phyloP scores from a whole-genome alignment of 2,888 invertebrate genomes.

The Himalopsyche kuldschensis region DNA sequence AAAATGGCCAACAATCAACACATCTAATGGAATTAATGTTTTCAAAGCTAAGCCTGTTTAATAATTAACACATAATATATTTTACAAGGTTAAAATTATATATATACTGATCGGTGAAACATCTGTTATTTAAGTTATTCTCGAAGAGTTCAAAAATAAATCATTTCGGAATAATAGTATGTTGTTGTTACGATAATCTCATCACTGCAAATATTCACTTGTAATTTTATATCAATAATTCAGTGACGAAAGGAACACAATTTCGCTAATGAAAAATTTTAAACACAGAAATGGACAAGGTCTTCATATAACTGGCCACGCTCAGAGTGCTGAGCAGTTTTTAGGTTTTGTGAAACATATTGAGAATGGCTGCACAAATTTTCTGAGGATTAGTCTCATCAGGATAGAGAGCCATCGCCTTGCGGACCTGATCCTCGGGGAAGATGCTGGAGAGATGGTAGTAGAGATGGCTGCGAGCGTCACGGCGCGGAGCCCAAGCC shows the following conservation, averaged over 20 bases:
- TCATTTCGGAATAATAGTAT: too few species aligned
- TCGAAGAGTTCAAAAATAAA: too few species aligned
- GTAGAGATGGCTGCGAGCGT: slow-evolving; percentile 76
- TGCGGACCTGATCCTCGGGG: slow-evolving; percentile 85
- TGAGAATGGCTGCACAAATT: slow-evolving; percentile 84
- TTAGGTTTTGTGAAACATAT: slow-evolving; percentile 67
- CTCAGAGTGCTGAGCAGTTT: not conserved
- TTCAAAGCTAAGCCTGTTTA: not conserved
- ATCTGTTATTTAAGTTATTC: too few species aligned
- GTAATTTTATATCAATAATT: not conserved
- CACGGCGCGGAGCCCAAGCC: slow-evolving; percentile 46
- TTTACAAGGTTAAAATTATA: too few species aligned
- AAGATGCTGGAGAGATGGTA: slow-evolving; percentile 91
- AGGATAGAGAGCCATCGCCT: slow-evolving; percentile 85
- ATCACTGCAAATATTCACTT: too few species aligned
- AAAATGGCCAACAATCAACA: too few species aligned
- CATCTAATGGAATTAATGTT: not conserved
- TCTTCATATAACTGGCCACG: not conserved
- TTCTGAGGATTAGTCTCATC: slow-evolving; percentile 87
- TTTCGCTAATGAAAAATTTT: not conserved
- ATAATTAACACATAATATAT: not conserved
- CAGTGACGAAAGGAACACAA: not conserved
- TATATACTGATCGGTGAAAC: too few species aligned
- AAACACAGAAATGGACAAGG: not conserved
- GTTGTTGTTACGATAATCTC: too few species aligned